Conservation (phyloP, 2,888 invertebrate genomes). For the Neocrepidodera transversa region DNA sequence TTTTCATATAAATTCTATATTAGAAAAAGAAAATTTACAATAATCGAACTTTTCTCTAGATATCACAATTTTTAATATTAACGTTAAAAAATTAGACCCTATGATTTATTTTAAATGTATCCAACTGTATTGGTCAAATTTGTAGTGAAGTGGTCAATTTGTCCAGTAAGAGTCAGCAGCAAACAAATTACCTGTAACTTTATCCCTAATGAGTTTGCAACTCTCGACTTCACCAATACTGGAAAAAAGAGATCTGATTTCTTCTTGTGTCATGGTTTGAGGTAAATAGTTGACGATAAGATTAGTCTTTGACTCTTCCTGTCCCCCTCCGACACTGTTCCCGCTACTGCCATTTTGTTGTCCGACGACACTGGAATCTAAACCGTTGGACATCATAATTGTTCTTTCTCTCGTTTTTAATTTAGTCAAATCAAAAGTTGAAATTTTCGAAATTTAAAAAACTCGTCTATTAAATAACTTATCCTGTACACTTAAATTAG, state of each 20-base stretch:
- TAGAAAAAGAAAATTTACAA: too few relatives aligned
- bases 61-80: too few relatives aligned
- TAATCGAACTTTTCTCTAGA: too few relatives aligned
- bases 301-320: slow-evolving; percentile 96
- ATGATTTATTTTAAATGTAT: too few relatives aligned
- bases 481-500: slow-evolving; percentile 40
- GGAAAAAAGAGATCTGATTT: slow-evolving; percentile 96
- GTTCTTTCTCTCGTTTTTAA: slow-evolving; percentile 39
- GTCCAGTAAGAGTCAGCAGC: background rate
- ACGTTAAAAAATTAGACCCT: too few relatives aligned
- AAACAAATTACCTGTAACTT: slow-evolving; percentile 80
- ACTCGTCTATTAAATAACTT: slow-evolving; percentile 48
- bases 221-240: slow-evolving; percentile 99
- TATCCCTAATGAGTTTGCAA: slow-evolving; percentile 98
- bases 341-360: slow-evolving; percentile 82
- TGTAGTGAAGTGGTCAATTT: too few relatives aligned
- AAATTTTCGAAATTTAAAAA: slow-evolving; percentile 40
- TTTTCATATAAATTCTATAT: too few relatives aligned
- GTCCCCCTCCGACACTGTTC: slow-evolving; percentile 66
- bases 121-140: too few relatives aligned
- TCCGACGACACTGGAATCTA: slow-evolving; percentile 77
- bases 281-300: slow-evolving; percentile 99
- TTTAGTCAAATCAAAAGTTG: slow-evolving; percentile 49
- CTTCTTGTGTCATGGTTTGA: slow-evolving; percentile 99
- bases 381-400: slow-evolving; percentile 82